phyloP scores from a whole-genome alignment of 2,888 invertebrate genomes.

The Lasioglossum morio region DNA sequence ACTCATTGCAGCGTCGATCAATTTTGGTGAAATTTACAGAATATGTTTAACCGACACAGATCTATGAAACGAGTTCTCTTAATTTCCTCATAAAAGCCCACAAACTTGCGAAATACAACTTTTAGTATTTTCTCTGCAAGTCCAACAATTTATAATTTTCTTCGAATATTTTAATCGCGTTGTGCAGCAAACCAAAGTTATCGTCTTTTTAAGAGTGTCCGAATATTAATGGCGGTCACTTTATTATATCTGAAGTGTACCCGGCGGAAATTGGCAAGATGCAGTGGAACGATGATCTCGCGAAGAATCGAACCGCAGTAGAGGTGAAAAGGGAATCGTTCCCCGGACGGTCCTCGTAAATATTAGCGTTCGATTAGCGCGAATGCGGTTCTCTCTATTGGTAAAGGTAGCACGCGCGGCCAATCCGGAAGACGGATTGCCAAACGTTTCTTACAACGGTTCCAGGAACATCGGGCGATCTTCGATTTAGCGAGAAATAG shows the following conservation, averaged over 20 bases:
- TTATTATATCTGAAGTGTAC: neutral
- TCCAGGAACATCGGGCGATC: constrained; percentile 10
- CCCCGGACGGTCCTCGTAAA: neutral
- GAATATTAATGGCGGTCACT: too few species aligned
- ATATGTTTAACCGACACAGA: too few species aligned
- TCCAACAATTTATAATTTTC: too few species aligned
- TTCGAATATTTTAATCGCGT: too few species aligned
- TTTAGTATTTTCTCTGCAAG: too few species aligned
- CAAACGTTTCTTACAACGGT: neutral
- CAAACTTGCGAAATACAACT: too few species aligned
- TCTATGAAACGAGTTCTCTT: too few species aligned
- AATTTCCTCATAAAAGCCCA: too few species aligned
- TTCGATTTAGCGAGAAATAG: constrained; percentile 28
- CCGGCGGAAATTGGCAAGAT: neutral
- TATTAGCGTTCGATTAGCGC: constrained; percentile 3
- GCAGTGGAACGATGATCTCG: neutral
- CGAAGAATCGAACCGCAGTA: neutral
- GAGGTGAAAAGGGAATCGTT: neutral
- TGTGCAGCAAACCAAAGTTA: too few species aligned
- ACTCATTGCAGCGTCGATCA: too few species aligned
- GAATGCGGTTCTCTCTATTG: neutral
- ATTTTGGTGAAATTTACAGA: too few species aligned
- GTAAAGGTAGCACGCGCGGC: constrained; percentile 2
- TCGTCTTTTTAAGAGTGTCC: too few species aligned
- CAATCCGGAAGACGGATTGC: constrained; percentile 2